Evolutionary conservation across 2,888 invertebrate genomes (phyloP), one percentile per base, ranked within the genome.

Genomic region (Deilephila elpenor): DNA sequence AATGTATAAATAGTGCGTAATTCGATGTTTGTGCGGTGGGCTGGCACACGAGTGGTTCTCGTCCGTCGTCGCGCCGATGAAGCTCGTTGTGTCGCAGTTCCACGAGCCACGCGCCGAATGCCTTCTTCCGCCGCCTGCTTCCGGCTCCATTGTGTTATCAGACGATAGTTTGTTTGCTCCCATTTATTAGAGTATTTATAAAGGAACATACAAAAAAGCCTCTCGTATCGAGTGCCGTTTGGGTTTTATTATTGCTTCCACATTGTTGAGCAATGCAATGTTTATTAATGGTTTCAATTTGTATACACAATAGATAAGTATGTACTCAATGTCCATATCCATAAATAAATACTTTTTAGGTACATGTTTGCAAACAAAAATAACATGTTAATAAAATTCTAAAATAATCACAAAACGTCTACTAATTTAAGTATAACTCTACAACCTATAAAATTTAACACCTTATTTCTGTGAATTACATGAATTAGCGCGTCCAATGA

Each of bases 71-170:
- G 88, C 88, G 86, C 84, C 89, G 89, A 88, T 85, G 81, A 83
- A 84, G 84, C 80, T 70, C 60, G 59, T 19, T 59, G 59, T 61
- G 61, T 51, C 75, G 76, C 76, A 76, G 79, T 79, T 64, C 53
- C 80, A 86, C 87, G 89, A 90, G 89, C 86, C 89, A 89, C 87
- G 88, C 87, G 86, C 84, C 67, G 67, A 67, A 67, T 67, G 67
- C 67, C 86, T 84, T 81, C 89, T 91, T 91, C 91, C 91, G 88
- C 85, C 88, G 89, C 87, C 90, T 90, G 92, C 88, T 92, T 92
- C 93, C 92, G 92, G 86, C 20, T 82, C 83, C 82, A 79, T 80
- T 82, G 75, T 82, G 87, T 92, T 92, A 93, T 93, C 93, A 53
- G 34, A 37, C 17, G 62, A 19, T 71, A 59, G 25, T 67, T 67